Base-by-base conservation (phyloP, 2,888 invertebrate genomes). In the Zaprionus bogoriensis region DNA sequence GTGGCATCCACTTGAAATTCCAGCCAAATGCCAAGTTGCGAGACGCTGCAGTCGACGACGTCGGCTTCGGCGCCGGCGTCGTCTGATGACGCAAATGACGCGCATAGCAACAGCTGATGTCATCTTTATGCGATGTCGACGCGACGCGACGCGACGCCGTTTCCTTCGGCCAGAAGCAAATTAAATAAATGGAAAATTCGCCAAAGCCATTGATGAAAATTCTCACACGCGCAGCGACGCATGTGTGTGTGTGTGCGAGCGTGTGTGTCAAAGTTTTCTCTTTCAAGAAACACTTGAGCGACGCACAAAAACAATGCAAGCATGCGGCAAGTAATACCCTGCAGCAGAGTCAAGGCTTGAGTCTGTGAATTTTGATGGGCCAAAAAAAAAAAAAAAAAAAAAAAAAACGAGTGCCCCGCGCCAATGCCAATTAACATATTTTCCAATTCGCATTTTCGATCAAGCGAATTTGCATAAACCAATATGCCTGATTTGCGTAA, bases 101-200 rank as follows among this genome's bases (percentile, higher is more conserved):
- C 51, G 58, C 51, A 50, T 57, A 66, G 60, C 73, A 75, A 75
- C 67, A 65, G 61, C 62, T 75, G 78, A 61, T 61, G 66, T 68
- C 77, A 73, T 69, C 63, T 54, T 36, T 9, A 36, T 17, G 32
- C 14, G 17, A 32, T 17, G 51, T 41, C 36, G 14, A 1, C 17
- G 19, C 19, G 7, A 14, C 14, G 1, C 12, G 12, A 14, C 12
- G 32, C 38, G 20, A 17, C 17, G 38, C 36, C 28, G 10, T 2
- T n/a, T n/a, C 28, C 3, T 68, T 53, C 50, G 53, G 63, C 52
- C 60, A 63, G 14, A 50, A 58, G 10, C 66, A 77, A 85, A 82
- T 85, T 70, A 74, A 86, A 69, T 74, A 69, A 79, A 72, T 67
- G 73, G 67, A 85, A 82, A 82, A 85, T 70, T 76, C 60, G 65